A percentile compares a stretch with the other conserved stretches of the same genome.
Evolutionary conservation across 2,797 vertebrate genomes (phyloP).

Genomic region (Pachyuromys duprasi): DNA sequence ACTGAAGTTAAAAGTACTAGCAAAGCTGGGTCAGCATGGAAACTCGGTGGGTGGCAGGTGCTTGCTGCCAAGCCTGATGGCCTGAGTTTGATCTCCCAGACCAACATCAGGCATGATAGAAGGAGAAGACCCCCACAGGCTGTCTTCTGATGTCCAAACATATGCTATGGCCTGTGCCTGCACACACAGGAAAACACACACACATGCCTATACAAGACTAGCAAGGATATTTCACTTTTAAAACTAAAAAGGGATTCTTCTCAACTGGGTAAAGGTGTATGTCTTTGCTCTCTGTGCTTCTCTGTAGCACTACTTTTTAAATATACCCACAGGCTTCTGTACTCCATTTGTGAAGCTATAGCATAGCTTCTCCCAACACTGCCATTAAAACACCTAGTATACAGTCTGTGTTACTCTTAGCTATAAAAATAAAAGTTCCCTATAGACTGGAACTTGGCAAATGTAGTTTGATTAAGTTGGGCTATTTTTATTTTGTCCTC

Average conservation of each 20-base stretch:
- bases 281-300: neutral
- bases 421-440: conserved; percentile 77
- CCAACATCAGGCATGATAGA: neutral
- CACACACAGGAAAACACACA: neutral
- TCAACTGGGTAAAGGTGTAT: neutral
- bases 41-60: neutral
- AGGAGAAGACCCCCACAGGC: neutral
- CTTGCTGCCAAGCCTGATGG: neutral
- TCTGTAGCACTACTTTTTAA: conserved; percentile 26
- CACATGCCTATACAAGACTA: neutral
- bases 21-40: neutral
- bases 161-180: neutral
- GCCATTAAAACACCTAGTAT: conserved; percentile 55
- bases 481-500: conserved; percentile 69
- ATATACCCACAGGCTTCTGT: conserved; percentile 35
- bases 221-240: too few species aligned
- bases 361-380: conserved; percentile 60
- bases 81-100: neutral
- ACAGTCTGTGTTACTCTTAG: conserved; percentile 54
- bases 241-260: neutral
- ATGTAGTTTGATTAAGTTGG: conserved; percentile 66
- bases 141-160: neutral
- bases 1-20: neutral
- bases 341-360: conserved; percentile 54
- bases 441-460: conserved; percentile 70